These are phyloP conservation scores for Anthoscopus minutus DNA, from an alignment of 2,113 vertebrate genomes.

Conservation along the genomic window DNA sequence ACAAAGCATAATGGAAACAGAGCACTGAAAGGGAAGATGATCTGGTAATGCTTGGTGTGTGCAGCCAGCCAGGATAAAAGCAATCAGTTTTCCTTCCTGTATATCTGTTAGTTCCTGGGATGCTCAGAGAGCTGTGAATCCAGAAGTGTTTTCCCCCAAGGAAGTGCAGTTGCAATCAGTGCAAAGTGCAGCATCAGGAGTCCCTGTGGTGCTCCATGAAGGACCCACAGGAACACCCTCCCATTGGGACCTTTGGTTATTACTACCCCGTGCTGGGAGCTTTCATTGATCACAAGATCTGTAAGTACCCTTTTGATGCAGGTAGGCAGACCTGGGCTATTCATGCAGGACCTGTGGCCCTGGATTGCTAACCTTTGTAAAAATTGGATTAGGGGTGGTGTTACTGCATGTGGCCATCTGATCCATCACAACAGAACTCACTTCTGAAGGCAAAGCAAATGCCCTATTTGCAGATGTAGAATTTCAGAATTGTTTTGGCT, in stretches of 20 bases:
- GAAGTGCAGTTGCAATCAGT: neutral
- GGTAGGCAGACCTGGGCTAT: neutral
- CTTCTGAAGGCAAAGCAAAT: neutral
- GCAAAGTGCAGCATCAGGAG: rapidly evolving
- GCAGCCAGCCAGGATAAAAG: neutral
- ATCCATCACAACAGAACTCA: neutral
- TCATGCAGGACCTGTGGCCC: neutral
- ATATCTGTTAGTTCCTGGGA: neutral
- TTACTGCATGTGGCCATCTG: neutral
- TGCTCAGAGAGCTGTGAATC: neutral
- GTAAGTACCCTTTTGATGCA: neutral
- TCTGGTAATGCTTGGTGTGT: neutral
- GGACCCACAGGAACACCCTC: neutral
- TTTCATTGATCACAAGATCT: neutral
- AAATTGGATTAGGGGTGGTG: neutral
- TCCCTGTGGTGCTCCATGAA: neutral
- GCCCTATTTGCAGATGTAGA: neutral
- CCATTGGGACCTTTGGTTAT: neutral
- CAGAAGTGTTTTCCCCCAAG: rapidly evolving
- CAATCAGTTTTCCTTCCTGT: neutral
- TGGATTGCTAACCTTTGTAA: neutral
- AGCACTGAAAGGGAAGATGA: neutral
- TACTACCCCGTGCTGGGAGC: neutral
- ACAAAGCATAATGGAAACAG: neutral
- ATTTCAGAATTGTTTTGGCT: neutral